phyloP scores from a whole-genome alignment of 2,113 vertebrate genomes.

The Serinus canaria region DNA sequence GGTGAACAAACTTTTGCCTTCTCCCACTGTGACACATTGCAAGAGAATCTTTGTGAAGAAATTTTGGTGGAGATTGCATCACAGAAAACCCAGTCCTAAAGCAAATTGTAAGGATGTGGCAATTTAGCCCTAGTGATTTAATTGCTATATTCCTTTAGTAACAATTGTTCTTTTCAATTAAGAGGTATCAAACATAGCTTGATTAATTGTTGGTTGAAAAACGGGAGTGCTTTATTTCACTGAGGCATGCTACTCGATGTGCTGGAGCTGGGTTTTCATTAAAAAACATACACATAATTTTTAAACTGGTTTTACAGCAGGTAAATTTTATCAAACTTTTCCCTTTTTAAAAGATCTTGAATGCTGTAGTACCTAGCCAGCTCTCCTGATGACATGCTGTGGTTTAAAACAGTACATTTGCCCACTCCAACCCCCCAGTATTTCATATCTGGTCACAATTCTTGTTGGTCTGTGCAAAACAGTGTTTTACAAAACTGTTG shows the following conservation, averaged over 20 bases:
- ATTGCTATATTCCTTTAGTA: slow-evolving; percentile 4
- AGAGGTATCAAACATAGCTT: neutral
- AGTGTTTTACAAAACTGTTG: neutral
- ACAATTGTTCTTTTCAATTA: neutral
- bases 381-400: neutral
- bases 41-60: neutral
- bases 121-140: neutral
- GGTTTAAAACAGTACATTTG: neutral
- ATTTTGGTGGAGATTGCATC: neutral
- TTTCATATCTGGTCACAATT: neutral
- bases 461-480: neutral
- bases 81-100: neutral
- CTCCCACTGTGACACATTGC: neutral
- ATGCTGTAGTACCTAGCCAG: neutral
- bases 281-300: neutral
- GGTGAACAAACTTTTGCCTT: neutral
- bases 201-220: slow-evolving; percentile 11
- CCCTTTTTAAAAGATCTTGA: neutral
- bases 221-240: neutral
- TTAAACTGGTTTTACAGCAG: neutral
- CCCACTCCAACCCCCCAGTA: neutral
- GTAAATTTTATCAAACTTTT: neutral
- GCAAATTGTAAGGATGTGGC: neutral
- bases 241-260: neutral
- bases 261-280: neutral